phyloP scores from a whole-genome alignment of 2,797 vertebrate species.

The Rousettus madagascariensis region DNA sequence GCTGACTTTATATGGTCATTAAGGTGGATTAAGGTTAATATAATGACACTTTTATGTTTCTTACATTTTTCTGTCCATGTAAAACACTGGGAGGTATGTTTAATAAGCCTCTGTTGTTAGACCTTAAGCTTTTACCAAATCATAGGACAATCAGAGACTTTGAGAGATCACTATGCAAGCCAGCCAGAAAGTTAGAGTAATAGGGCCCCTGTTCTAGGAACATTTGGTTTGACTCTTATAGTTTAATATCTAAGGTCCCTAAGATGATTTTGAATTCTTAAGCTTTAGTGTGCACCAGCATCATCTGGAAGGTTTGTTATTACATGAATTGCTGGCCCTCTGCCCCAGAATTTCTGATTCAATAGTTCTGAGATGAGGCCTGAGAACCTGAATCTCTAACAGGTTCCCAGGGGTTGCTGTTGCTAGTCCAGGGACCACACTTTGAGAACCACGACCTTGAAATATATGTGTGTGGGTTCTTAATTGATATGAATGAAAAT shows the following conservation, averaged over 20 bases:
- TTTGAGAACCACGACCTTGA: not conserved
- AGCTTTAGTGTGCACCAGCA: not conserved
- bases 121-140: not conserved
- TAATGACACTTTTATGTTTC: not conserved
- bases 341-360: not conserved
- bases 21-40: not conserved
- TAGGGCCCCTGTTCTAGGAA: not conserved
- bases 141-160: not conserved
- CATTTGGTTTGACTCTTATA: not conserved
- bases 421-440: not conserved
- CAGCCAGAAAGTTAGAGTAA: not conserved
- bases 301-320: not conserved
- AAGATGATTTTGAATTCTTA: not conserved
- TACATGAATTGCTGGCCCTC: not conserved
- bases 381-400: not conserved
- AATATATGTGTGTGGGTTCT: not conserved
- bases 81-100: not conserved
- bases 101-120: not conserved
- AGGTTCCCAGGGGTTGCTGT: not conserved
- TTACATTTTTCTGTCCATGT: not conserved
- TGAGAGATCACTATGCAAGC: not conserved
- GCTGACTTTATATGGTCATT: not conserved
- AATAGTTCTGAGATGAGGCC: not conserved
- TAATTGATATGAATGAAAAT: not conserved
- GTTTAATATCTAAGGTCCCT: not conserved